phyloP scores from a whole-genome alignment of 2,888 invertebrate species.

The Omphaloscelis lunosa region DNA sequence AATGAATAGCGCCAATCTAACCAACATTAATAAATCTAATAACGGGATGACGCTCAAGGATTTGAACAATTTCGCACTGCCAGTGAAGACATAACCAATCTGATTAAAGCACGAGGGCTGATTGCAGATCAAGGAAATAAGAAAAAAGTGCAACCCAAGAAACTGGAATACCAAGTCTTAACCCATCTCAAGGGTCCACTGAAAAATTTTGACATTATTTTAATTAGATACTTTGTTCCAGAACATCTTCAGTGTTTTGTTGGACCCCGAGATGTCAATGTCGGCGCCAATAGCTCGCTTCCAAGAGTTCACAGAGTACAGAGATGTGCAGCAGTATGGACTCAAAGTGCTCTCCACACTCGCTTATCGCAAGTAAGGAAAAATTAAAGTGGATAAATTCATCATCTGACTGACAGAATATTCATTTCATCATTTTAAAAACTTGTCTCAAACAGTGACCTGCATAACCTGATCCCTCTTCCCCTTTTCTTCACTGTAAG shows the following conservation, averaged over 20 bases:
- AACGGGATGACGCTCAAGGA: no score
- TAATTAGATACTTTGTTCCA: constrained; percentile 70
- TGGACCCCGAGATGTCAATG: constrained; percentile 92
- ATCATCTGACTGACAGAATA: background rate
- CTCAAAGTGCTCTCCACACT: constrained; percentile 89
- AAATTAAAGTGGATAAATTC: no score
- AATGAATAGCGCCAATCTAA: no score
- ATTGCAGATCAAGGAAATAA: no score
- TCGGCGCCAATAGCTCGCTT: constrained; percentile 92
- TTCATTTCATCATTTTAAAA: background rate
- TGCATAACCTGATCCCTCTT: no score
- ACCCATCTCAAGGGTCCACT: background rate
- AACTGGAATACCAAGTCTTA: background rate
- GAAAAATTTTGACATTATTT: background rate
- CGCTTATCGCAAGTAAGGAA: constrained; percentile 81
- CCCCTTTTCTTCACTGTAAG: no score
- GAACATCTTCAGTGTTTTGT: constrained; percentile 92
- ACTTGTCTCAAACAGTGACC: background rate
- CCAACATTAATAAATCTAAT: no score
- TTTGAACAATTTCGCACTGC: no score
- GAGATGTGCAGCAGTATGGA: constrained; percentile 94
- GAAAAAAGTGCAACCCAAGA: background rate
- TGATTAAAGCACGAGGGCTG: no score
- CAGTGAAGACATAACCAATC: no score
- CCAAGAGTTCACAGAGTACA: constrained; percentile 93